Evolutionary conservation across 2,888 invertebrate species (phyloP).

Genomic region (Liopterus haemorrhoidalis): DNA sequence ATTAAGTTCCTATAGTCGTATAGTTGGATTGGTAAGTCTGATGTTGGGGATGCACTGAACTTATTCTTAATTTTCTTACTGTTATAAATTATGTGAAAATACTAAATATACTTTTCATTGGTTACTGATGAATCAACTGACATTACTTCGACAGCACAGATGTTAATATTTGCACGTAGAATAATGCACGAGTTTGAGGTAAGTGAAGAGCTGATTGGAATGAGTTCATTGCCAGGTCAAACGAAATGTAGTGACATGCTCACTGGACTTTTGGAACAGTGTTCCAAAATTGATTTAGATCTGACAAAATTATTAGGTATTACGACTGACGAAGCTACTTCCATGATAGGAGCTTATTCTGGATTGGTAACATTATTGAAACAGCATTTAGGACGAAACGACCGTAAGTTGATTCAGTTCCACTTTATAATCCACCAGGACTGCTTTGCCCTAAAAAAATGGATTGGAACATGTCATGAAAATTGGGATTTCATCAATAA

Average conservation of each 20-base stretch:
- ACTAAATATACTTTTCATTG: no score
- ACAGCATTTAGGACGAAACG: no score
- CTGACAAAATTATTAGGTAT: conserved; percentile 10
- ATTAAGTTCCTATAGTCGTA: no score
- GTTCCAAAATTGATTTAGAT: conserved; percentile 11
- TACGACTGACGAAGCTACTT: no score
- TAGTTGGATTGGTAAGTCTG: no score
- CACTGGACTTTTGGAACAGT: no score
- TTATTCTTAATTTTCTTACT: no score
- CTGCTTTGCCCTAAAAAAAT: background rate
- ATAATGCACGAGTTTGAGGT: conserved; percentile 11
- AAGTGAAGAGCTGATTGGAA: conserved; percentile 15
- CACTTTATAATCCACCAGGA: conserved; percentile 14
- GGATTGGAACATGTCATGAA: conserved; percentile 10
- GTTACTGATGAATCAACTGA: conserved; percentile 8
- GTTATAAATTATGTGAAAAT: no score
- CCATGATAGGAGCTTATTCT: conserved; percentile 7
- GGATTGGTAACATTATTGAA: conserved; percentile 13
- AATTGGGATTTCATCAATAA: conserved; percentile 4
- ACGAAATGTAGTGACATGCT: conserved; percentile 15
- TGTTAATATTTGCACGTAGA: conserved; percentile 11
- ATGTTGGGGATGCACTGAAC: no score
- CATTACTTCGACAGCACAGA: conserved; percentile 10
- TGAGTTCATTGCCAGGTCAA: conserved; percentile 15
- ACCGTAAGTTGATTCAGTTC: no score